Evolutionary conservation across 2,797 vertebrate genomes (phyloP).

Genomic region (Nannoperca obscura): DNA sequence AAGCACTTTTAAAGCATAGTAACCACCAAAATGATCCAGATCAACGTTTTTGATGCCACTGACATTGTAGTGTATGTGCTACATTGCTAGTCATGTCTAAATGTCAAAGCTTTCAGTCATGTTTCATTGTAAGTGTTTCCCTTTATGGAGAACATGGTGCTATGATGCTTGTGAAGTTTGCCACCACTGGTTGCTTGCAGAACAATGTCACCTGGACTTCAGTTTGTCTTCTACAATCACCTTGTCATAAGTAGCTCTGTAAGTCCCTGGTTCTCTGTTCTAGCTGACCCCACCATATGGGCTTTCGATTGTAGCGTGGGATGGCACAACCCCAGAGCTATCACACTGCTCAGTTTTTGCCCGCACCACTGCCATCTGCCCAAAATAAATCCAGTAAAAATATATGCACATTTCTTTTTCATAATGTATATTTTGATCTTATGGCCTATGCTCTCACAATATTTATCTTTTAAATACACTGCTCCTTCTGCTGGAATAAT

Average conservation of each 20-base stretch:
- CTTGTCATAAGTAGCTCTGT: conserved; percentile 9
- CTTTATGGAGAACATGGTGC: neutral
- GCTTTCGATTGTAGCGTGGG: neutral
- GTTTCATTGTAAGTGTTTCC: neutral
- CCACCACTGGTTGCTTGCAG: neutral
- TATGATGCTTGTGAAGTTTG: neutral
- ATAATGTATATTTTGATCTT: neutral
- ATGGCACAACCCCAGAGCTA: conserved; percentile 14
- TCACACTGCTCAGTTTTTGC: conserved; percentile 14
- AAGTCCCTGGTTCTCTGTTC: conserved; percentile 1
- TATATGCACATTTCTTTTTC: neutral
- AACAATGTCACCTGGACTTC: neutral
- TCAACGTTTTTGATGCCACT: neutral
- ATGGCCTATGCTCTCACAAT: no score
- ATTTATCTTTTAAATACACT: no score
- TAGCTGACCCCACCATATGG: conserved; percentile 13
- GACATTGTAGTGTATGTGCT: no score
- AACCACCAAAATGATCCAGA: neutral
- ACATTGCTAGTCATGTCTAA: no score
- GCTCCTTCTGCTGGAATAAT: no score
- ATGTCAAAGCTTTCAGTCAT: no score
- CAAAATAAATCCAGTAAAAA: conserved; percentile 11
- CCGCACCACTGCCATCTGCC: neutral
- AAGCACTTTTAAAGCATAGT: neutral
- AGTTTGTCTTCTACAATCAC: conserved; percentile 13